Evolutionary conservation across 2,888 invertebrate species (phyloP).

Genomic region (Dendrolimus houi): DNA sequence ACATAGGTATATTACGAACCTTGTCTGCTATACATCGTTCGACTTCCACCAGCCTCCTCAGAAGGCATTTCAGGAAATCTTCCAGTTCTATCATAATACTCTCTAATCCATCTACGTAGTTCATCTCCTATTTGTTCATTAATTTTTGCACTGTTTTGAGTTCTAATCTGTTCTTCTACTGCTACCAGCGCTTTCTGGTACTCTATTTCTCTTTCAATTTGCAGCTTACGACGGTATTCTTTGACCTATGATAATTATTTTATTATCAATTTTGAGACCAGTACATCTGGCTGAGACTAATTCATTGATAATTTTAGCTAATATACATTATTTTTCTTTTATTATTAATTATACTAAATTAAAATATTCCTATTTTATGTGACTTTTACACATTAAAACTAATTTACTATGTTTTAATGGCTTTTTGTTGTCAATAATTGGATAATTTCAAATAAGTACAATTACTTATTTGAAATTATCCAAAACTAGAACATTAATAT

Average conservation of each 20-base stretch:
- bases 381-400: no score
- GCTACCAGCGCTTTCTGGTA: constrained; percentile 81
- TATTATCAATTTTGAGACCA: no score
- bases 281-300: no score
- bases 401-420: no score
- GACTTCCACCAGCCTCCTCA: constrained; percentile 93
- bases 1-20: constrained; percentile 44
- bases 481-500: no score
- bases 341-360: constrained; percentile 1
- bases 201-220: constrained; percentile 80
- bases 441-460: no score
- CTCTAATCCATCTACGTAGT: constrained; percentile 90
- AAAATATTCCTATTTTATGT: neutral
- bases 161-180: constrained; percentile 79
- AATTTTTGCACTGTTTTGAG: constrained; percentile 84
- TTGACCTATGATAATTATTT: constrained; percentile 39
- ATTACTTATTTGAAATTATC: no score
- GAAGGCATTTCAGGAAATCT: constrained; percentile 95
- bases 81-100: constrained; percentile 87
- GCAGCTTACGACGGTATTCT: constrained; percentile 78
- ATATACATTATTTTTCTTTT: constrained; percentile 1
- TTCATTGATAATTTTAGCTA: no score
- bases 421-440: no score
- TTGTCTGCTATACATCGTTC: constrained; percentile 87
- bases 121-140: constrained; percentile 92